Evolutionary conservation across 2,797 vertebrate species (phyloP).

Genomic region (Meda fulgida): DNA sequence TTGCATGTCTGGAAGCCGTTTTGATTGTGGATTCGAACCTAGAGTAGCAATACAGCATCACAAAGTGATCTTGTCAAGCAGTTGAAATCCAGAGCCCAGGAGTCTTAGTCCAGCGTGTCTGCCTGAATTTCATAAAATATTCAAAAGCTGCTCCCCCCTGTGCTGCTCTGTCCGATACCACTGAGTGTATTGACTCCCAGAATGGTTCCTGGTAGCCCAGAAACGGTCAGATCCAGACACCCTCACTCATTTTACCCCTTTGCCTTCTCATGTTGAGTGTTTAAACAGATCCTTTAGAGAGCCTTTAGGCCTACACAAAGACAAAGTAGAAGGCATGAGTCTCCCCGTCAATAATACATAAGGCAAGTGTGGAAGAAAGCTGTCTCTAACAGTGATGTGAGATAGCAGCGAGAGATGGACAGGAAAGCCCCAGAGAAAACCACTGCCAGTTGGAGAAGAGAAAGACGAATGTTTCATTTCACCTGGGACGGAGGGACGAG

Average conservation of each 20-base stretch:
- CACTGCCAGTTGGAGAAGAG: constrained; percentile 6
- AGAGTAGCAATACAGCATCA: not conserved
- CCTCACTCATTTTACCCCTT: constrained; percentile 35
- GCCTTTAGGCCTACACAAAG: constrained; percentile 25
- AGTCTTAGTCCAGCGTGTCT: constrained; percentile 21
- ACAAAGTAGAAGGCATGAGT: constrained; percentile 41
- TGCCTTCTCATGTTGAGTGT: constrained; percentile 35
- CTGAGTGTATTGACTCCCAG: not conserved
- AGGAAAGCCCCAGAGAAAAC: constrained; percentile 28
- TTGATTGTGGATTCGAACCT: not conserved
- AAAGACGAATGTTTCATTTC: constrained; percentile 5
- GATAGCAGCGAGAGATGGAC: constrained; percentile 6
- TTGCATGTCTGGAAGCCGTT: not conserved
- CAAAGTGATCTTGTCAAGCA: constrained; percentile 36
- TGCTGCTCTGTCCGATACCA: constrained; percentile 17
- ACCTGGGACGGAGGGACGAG: constrained; percentile 6
- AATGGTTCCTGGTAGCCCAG: constrained; percentile 21
- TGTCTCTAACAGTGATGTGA: not conserved
- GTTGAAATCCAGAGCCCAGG: constrained; percentile 14
- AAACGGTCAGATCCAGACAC: constrained; percentile 15
- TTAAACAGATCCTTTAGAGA: constrained; percentile 47
- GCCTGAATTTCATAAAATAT: constrained; percentile 39
- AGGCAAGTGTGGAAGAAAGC: constrained; percentile 12
- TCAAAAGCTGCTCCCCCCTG: constrained; percentile 21
- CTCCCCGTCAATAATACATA: constrained; percentile 53